phyloP scores from a whole-genome alignment of 2,888 invertebrate genomes.

The Anaspis maculata region DNA sequence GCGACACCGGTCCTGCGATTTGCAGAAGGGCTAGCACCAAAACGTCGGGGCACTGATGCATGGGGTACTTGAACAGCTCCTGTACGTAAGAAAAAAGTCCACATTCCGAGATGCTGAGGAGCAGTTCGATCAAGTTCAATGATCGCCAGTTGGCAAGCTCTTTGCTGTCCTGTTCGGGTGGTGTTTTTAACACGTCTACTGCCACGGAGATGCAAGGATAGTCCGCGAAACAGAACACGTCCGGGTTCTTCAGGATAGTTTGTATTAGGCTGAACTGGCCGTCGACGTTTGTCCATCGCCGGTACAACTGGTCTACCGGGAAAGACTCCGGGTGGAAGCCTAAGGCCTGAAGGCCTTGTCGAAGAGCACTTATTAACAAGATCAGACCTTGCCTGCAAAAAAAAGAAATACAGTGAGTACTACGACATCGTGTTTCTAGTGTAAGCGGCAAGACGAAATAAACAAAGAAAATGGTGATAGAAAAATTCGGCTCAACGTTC shows the following conservation, averaged over 20 bases:
- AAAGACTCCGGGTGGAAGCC: constrained; percentile 64
- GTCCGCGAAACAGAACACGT: constrained; percentile 91
- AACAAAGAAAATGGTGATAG: too few species aligned
- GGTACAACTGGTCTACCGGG: constrained; percentile 83
- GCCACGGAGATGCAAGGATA: constrained; percentile 80
- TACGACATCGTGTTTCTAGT: too few species aligned
- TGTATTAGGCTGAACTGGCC: constrained; percentile 85
- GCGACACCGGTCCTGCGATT: constrained; percentile 70
- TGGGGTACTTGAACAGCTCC: constrained; percentile 85
- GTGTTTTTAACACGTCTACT: constrained; percentile 84
- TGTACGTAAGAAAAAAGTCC: constrained; percentile 76
- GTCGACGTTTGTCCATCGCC: constrained; percentile 88
- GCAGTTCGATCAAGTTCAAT: constrained; percentile 79
- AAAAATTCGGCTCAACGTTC: too few species aligned
- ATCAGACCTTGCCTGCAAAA: constrained; percentile 76
- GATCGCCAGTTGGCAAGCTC: constrained; percentile 92
- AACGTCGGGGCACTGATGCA: constrained; percentile 91
- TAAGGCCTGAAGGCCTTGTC: constrained; percentile 70
- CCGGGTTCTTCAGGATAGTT: constrained; percentile 81
- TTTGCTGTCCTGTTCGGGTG: constrained; percentile 91
- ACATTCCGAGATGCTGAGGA: constrained; percentile 80
- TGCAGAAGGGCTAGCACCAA: constrained; percentile 83
- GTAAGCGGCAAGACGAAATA: too few species aligned
- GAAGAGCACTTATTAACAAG: constrained; percentile 73
- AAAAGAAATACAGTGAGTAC: too few species aligned